Base-by-base conservation (phyloP, 2,113 vertebrate genomes). In the Callipepla californica region DNA sequence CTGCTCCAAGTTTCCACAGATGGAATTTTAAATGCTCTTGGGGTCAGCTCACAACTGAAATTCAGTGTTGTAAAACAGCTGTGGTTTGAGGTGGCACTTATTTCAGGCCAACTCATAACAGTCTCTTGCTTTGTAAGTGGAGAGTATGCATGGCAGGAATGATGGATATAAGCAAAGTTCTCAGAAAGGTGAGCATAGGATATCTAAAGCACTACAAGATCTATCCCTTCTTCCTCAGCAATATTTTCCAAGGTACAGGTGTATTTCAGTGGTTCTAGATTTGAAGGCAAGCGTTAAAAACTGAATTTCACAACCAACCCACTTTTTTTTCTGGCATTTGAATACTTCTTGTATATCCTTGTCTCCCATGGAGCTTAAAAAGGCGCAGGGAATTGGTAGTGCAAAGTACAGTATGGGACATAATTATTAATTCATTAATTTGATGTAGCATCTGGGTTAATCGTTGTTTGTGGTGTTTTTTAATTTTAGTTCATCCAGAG, bases 401-500 rank as follows among this genome's bases (percentile, higher is more conserved):
- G 34, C 61, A 61, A 59, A 73, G 28, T 42, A 67, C 11, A n/a
- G 6, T 13, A 8, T 36, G 34, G 44, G 58, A 47, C 42, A 2
- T 70, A 13, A 34, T 32, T 73, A 38, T 74, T 87, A 75, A 51
- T 72, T 50, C 19, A 23, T 70, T 44, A 4, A 48, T 74, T 87
- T 70, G 79, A 50, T 22, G 59, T 80, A 57, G 51, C 51, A 53
- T 8, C 66, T 48, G 55, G 78, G 50, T 85, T 93, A 73, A 80
- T 84, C 11, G 9, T 63, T 55, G 68, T 53, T 55, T 55, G 57
- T 50, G 3, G 15, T 5, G 65, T 57, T 93, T 92, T 92, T 47
- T 91, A 47, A 36, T 95, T 92, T 53, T 88, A 99, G 99, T 99
- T 96, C 99, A 99, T 95, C 99, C 99, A 87, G 99, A 99, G 98